Evolutionary conservation across 2,888 invertebrate species (phyloP), one percentile per base, ranked within the genome.

Genomic region (Enoplolaimus lenunculus): DNA sequence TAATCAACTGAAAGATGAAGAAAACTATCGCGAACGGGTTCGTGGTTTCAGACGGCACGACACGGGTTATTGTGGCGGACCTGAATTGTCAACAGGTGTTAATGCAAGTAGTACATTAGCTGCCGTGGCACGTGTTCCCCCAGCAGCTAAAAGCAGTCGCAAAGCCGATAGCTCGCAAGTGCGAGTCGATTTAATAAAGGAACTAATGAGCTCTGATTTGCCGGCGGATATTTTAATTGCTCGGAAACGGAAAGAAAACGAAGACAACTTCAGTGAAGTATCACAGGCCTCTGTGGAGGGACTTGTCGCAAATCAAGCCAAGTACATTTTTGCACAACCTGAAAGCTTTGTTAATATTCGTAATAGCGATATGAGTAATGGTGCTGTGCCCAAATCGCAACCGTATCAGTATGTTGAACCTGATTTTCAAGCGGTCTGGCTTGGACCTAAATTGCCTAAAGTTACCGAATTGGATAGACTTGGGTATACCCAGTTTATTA

Each of bases 391-490:
- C 0, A 84, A 87, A 74, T 83, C 86, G 1, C 90, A 90, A 0
- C 77, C 88, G 0, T 94, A 87, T 78, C 81, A 83, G 26, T 91
- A 93, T 78, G 85, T 85, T 73, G 82, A 86, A 0, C 83, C 85
- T 0, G 78, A 81, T 16, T 82, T 87, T 0, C 60, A 71, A 69
- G 84, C 87, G 21, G 87, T 88, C 74, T 7, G 31, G 16, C 7
- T 31, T 62, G 93, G 93, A 0, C 93, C 93, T 0, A 79, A 82
- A 0, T 85, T 88, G 1, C 92, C 91, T 0, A 78, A 82, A 0
- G 80, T 85, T 70, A 82, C 84, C 1, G 87, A 89, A 66, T 84
- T 93, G 30, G 84, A 0, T 88, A 87, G 74, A 88, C 88, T 16
- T 21, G 68, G 67, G 59, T 93, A 89, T 79, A 84, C 90, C 73